Evolutionary conservation across 2,888 invertebrate genomes (phyloP).

Genomic region (Metopia argyrocephala): DNA sequence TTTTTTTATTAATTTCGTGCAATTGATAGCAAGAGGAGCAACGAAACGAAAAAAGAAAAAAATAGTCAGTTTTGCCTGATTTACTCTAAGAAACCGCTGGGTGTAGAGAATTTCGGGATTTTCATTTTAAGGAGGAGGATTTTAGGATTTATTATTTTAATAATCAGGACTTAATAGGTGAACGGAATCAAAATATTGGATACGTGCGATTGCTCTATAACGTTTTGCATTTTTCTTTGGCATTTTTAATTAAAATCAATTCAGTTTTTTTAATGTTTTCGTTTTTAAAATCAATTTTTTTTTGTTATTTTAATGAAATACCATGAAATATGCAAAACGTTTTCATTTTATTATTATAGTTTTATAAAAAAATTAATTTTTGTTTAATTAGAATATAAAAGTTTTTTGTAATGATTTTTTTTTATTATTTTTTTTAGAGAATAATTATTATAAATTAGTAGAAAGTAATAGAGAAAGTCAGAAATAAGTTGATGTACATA

Average conservation of each 20-base stretch:
- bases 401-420: conserved; percentile 41
- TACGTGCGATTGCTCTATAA: conserved; percentile 77
- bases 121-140: conserved; percentile 16
- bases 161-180: conserved; percentile 67
- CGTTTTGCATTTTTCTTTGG: conserved; percentile 77
- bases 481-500: conserved; percentile 54
- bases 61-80: conserved; percentile 50
- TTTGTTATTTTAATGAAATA: conserved; percentile 4
- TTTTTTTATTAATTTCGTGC: conserved; percentile 37
- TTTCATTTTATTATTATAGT: conserved; percentile 35
- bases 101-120: conserved; percentile 40
- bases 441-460: neutral
- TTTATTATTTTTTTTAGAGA: conserved; percentile 41
- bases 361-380: conserved; percentile 21
- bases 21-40: conserved; percentile 41
- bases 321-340: conserved; percentile 48
- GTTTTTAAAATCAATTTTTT: neutral
- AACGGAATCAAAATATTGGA: conserved; percentile 76
- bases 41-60: conserved; percentile 26
- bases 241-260: conserved; percentile 67
- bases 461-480: conserved; percentile 9
- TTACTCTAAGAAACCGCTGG: conserved; percentile 59
- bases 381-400: conserved; percentile 28
- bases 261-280: conserved; percentile 14
- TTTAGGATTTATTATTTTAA: conserved; percentile 62